These are phyloP conservation scores for Alectura lathami DNA, from an alignment of 2,113 vertebrate genomes.

Conservation along the genomic window DNA sequence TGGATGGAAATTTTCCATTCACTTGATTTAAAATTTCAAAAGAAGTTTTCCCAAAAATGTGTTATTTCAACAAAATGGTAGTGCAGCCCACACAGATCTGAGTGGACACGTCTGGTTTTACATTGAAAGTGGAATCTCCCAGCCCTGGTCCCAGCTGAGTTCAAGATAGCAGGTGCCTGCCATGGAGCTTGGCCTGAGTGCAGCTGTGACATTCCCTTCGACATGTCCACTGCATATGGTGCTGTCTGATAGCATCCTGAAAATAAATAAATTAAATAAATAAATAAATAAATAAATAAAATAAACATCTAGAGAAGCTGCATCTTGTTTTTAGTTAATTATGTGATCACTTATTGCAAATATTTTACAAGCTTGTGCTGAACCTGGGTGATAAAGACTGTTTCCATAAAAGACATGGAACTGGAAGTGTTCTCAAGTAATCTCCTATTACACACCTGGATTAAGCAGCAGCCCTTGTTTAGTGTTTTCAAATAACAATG, in stretches of 20 bases:
- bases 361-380: neutral
- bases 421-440: neutral
- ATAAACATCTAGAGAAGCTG: fast-evolving
- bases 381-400: neutral
- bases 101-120: neutral
- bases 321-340: neutral
- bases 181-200: neutral
- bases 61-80: neutral
- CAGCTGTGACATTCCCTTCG: neutral
- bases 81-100: neutral
- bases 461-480: neutral
- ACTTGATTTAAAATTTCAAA: neutral
- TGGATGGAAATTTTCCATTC: neutral
- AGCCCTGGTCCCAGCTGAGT: neutral
- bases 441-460: neutral
- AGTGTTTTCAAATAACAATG: neutral
- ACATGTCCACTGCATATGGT: neutral
- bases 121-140: neutral
- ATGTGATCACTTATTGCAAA: neutral
- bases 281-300: too few relatives aligned
- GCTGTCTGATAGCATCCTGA: neutral
- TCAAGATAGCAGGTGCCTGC: fast-evolving
- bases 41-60: neutral
- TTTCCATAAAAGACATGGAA: neutral
- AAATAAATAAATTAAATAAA: too few relatives aligned